Conservation (phyloP, 1,140 invertebrate genomes). For the Caenorhabditis inopinata region DNA sequence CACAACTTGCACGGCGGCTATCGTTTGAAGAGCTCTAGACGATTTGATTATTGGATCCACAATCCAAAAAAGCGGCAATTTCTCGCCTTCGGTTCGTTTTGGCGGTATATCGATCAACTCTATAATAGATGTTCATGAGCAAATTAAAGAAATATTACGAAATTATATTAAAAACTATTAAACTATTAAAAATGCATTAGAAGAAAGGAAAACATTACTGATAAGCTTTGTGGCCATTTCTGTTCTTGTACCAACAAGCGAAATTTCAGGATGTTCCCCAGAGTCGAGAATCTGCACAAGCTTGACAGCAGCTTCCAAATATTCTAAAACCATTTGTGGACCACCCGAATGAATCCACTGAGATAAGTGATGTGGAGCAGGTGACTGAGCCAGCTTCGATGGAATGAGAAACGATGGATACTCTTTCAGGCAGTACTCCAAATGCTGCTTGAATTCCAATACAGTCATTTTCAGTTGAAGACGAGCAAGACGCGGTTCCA, state of each 20-base stretch:
- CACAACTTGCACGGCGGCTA: not conserved
- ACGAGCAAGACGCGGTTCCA: slow-evolving; percentile 1
- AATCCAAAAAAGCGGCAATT: not conserved
- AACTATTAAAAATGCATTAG: too few relatives aligned
- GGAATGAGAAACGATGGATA: not conserved
- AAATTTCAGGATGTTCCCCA: not conserved
- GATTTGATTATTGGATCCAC: not conserved
- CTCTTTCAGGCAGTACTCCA: not conserved
- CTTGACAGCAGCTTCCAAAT: slow-evolving; percentile 10
- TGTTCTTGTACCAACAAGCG: not conserved
- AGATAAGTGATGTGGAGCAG: not conserved
- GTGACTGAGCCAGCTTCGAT: not conserved
- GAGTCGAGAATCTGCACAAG: not conserved
- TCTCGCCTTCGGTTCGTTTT: not conserved
- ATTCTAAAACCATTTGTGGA: not conserved
- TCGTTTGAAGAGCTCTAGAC: slow-evolving; percentile 2
- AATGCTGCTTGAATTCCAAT: not conserved
- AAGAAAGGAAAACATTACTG: not conserved
- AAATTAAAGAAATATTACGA: too few relatives aligned
- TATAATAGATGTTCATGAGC: too few relatives aligned
- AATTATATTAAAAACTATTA: too few relatives aligned
- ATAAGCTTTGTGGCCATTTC: slow-evolving; percentile 1
- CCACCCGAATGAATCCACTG: slow-evolving; percentile 12
- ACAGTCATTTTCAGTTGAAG: slow-evolving; percentile 13
- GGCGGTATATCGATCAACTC: not conserved